phyloP scores from a whole-genome alignment of 2,797 vertebrate species.

The Apogon hyalosoma region DNA sequence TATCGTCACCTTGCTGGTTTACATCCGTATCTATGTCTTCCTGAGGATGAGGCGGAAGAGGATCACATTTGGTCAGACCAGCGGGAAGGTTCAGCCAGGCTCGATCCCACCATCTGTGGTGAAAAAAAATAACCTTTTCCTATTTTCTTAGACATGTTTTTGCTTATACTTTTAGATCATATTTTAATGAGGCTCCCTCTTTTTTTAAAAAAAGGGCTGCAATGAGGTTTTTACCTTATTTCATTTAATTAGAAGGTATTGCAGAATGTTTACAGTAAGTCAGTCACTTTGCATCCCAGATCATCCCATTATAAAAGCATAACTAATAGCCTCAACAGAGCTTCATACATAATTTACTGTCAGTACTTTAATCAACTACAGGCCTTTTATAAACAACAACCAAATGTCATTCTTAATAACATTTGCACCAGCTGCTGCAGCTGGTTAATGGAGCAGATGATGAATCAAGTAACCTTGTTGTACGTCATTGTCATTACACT shows the following conservation, averaged over 20 bases:
- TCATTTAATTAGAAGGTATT: background rate
- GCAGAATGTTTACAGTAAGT: background rate
- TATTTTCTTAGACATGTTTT: background rate
- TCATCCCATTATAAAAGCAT: background rate
- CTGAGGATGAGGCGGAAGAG: slow-evolving; percentile 91
- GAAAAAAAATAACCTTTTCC: slow-evolving; percentile 43
- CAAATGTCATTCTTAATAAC: too few species aligned
- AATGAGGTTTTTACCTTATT: too few species aligned
- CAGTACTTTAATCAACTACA: background rate
- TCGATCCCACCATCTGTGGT: slow-evolving; percentile 79
- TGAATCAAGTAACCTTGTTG: slow-evolving; percentile 9
- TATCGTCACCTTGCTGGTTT: slow-evolving; percentile 92
- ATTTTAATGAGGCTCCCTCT: background rate
- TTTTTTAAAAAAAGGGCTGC: too few species aligned
- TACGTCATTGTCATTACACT: background rate
- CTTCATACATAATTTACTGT: background rate
- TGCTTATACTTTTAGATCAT: background rate
- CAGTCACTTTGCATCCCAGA: background rate
- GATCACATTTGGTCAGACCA: slow-evolving; percentile 88
- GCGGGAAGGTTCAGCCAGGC: slow-evolving; percentile 84
- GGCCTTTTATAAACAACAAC: background rate
- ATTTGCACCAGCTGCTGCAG: too few species aligned
- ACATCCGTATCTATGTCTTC: slow-evolving; percentile 93
- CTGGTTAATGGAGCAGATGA: background rate
- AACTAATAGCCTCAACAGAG: background rate